phyloP scores from a whole-genome alignment of 2,888 invertebrate genomes.

The Rutpela maculata region DNA sequence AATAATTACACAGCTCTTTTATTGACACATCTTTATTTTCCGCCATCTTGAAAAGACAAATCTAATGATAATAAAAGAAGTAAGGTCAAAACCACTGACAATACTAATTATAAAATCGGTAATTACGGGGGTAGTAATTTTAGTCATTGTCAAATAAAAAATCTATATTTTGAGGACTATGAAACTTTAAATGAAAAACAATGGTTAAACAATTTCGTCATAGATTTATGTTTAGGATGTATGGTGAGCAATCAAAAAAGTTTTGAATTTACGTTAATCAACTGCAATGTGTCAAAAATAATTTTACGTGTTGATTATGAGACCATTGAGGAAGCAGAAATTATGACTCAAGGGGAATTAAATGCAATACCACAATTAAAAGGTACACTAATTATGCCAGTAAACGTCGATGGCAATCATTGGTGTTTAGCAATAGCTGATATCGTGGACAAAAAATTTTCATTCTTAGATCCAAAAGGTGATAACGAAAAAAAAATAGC shows the following conservation, averaged over 20 bases:
- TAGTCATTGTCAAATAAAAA: slow-evolving; percentile 10
- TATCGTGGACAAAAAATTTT: background rate
- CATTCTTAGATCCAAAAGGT: background rate
- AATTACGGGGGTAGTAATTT: background rate
- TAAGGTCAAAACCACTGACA: background rate
- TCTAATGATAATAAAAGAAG: background rate
- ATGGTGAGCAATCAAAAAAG: slow-evolving; percentile 1
- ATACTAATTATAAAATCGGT: slow-evolving; percentile 18
- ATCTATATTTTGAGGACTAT: slow-evolving; percentile 16
- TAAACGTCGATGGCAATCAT: slow-evolving; percentile 1
- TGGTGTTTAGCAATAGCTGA: slow-evolving; percentile 23
- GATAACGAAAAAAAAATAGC: background rate
- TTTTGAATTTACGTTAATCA: slow-evolving; percentile 3
- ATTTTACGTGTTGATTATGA: slow-evolving; percentile 5
- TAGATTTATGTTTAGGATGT: slow-evolving; percentile 26
- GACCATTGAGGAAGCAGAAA: background rate
- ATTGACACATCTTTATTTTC: too few species aligned
- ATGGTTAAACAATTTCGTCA: slow-evolving; percentile 24
- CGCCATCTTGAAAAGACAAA: background rate
- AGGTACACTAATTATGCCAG: slow-evolving; percentile 11
- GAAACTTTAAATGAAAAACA: slow-evolving; percentile 18
- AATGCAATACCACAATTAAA: background rate
- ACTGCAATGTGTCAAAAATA: slow-evolving; percentile 14
- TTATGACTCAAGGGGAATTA: background rate
- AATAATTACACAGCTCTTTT: too few species aligned